Conservation (phyloP, 2,888 invertebrate species). For the Carterocephalus palaemon region DNA sequence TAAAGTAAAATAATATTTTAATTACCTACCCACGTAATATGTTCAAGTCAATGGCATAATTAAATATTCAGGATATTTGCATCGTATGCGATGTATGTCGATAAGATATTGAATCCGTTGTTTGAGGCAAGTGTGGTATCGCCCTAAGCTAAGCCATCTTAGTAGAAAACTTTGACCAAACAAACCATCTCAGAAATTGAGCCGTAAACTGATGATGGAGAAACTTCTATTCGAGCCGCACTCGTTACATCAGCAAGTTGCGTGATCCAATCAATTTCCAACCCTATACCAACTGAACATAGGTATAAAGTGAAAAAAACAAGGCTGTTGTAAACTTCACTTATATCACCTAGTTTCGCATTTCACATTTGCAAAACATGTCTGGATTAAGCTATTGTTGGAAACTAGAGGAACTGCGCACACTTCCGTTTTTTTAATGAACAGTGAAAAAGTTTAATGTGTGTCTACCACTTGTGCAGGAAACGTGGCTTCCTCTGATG, state of each 20-base stretch:
- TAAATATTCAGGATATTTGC: no score
- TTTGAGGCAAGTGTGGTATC: no score
- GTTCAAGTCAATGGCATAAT: no score
- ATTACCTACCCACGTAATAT: no score
- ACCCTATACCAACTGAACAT: not conserved
- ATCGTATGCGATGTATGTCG: no score
- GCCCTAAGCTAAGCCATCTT: constrained; percentile 1
- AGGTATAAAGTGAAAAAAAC: no score
- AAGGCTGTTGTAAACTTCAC: not conserved
- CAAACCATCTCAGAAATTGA: constrained; percentile 2
- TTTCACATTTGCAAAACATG: constrained; percentile 12
- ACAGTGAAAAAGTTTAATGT: constrained; percentile 18
- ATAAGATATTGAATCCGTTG: no score
- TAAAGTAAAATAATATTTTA: no score
- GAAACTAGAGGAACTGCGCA: constrained; percentile 10
- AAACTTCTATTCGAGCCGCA: not conserved
- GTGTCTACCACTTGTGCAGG: constrained; percentile 12
- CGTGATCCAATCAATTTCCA: not conserved
- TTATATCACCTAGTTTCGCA: constrained; percentile 1
- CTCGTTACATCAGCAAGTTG: constrained; percentile 5
- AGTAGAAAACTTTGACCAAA: constrained; percentile 1
- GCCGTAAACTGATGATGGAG: constrained; percentile 7
- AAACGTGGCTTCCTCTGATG: constrained; percentile 6
- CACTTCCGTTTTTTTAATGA: constrained; percentile 17
- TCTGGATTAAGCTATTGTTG: constrained; percentile 15